These are phyloP conservation scores for Catharus bicknelli DNA, from an alignment of 2,113 vertebrate genomes.

Conservation along the genomic window DNA sequence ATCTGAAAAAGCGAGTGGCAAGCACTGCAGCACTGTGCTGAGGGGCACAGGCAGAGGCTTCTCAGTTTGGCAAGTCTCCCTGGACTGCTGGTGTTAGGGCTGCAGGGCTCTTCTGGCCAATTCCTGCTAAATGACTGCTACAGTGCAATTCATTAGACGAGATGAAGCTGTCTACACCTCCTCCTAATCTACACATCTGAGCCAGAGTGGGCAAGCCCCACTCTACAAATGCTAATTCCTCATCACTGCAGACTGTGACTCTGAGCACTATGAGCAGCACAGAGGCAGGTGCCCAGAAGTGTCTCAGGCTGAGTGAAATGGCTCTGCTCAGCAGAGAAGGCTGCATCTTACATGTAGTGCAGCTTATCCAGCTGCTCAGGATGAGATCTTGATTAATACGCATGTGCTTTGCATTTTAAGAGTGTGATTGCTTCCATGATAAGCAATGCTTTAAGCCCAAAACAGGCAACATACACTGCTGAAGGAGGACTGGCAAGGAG, in stretches of 20 bases:
- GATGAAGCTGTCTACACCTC: neutral
- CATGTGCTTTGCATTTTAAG: neutral
- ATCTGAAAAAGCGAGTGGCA: neutral
- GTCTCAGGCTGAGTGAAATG: neutral
- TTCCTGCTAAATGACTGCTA: neutral
- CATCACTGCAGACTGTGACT: neutral
- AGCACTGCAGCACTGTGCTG: neutral
- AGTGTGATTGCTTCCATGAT: neutral
- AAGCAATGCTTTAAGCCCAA: neutral
- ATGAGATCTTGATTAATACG: neutral
- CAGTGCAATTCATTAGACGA: neutral
- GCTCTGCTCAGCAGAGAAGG: neutral
- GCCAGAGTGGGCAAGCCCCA: neutral
- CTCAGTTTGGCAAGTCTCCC: neutral
- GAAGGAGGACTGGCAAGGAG: neutral
- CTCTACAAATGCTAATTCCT: neutral
- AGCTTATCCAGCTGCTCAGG: neutral
- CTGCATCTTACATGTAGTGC: neutral
- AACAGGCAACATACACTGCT: accelerated
- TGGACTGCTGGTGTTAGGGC: neutral
- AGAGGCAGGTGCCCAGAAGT: neutral
- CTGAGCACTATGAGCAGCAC: neutral
- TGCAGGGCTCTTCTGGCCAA: neutral
- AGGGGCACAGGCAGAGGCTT: neutral
- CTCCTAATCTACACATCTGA: accelerated